Evolutionary conservation across 1,140 invertebrate species (phyloP), one percentile per base, ranked within the genome.

Genomic region (Orussus abietinus): DNA sequence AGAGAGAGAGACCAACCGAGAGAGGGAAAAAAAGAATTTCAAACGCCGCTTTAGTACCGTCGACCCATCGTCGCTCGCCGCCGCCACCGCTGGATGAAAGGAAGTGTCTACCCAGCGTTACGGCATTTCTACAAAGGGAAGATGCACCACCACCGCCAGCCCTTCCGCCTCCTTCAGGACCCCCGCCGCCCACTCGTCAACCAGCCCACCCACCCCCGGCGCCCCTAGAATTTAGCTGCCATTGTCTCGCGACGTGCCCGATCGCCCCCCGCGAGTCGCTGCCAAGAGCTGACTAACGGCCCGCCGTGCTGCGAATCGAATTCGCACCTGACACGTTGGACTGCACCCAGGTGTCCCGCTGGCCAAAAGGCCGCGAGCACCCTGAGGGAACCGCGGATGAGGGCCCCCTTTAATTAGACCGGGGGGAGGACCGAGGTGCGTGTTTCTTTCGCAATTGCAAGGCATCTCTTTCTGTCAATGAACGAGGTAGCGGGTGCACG

Each of bases 81-180:
- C 35, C 45, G 51, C 53, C 55, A 55, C 45, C n/a, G n/a, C n/a
- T n/a, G 54, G 53, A 63, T 66, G 62, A 70, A 70, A 70, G 57
- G 56, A 70, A 70, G 62, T 68, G 67, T 66, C 67, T 68, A 70
- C 52, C 62, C 55, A 66, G 61, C 64, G 59, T 53, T 60, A 58
- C 53, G 49, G 54, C 55, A 57, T 54, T 59, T 57, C 49, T 54
- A 62, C 59, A 65, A 62, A 66, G 57, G 49, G 53, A 59, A 62
- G 62, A 59, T 57, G 42, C 53, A 56, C 33, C 41, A 41, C 53
- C n/a, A n/a, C n/a, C n/a, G n/a, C n/a, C n/a, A 15, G 30, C 5
- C 7, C 5, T 11, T 12, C 30, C 7, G 11, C 53, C 55, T 59
- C 59, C 57, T 57, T 59, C 43, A 42, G 30, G 35, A 46, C 45